Conservation (phyloP, 1,140 invertebrate genomes). For the Bathynomus jamesi region DNA sequence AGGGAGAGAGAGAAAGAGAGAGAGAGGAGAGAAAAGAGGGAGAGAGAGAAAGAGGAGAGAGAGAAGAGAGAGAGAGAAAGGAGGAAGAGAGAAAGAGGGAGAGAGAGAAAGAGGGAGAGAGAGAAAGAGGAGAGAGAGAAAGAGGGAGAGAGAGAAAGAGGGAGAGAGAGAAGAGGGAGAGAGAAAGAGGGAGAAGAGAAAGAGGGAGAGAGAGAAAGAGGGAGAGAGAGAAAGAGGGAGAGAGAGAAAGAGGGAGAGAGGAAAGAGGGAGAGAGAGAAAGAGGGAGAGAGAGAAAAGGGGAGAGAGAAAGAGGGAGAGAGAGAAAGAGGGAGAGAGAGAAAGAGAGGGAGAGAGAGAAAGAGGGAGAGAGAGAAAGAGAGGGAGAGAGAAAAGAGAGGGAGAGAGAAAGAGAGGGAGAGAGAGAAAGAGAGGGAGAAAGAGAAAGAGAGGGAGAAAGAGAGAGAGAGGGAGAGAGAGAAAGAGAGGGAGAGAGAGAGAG, state of each 20-base stretch:
- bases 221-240: background rate
- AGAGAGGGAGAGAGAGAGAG: too few species aligned
- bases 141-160: background rate
- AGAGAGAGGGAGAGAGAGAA: background rate
- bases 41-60: background rate
- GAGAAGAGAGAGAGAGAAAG: background rate
- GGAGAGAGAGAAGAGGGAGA: background rate
- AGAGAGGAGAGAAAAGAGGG: background rate
- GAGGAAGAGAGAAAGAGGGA: slow-evolving; percentile 5
- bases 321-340: background rate
- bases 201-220: background rate
- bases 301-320: background rate
- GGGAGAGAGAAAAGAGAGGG: background rate
- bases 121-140: background rate
- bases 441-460: background rate
- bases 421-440: background rate
- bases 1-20: background rate
- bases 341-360: too few species aligned
- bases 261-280: background rate
- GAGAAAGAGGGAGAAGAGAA: background rate
- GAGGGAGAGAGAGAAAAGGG: background rate
- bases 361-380: too few species aligned
- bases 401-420: background rate
- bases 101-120: slow-evolving; percentile 15
- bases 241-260: background rate